Evolutionary conservation across 2,888 invertebrate genomes (phyloP).

Genomic region (Epinotia bilunana): DNA sequence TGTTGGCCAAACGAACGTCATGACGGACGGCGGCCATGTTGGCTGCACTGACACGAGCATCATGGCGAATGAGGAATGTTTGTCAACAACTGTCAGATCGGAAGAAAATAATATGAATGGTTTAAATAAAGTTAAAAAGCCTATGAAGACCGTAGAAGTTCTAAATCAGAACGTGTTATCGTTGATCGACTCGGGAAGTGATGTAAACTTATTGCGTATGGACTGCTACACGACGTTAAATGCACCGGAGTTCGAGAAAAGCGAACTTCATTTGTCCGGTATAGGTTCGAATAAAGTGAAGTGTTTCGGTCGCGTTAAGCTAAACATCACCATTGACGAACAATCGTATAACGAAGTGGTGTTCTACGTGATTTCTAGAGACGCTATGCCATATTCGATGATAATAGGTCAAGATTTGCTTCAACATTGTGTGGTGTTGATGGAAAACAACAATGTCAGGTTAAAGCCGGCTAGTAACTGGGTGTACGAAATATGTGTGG

Average conservation of each 20-base stretch:
- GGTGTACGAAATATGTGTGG: conserved; percentile 13
- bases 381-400: conserved; percentile 37
- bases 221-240: background rate
- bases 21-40: no score
- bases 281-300: background rate
- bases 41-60: background rate
- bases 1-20: no score
- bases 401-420: conserved; percentile 43
- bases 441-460: conserved; percentile 8
- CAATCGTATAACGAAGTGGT: background rate
- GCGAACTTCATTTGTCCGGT: background rate
- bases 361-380: conserved; percentile 36
- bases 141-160: background rate
- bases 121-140: background rate
- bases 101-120: background rate
- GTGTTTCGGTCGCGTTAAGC: background rate
- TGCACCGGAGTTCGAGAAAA: background rate
- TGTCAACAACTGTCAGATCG: background rate
- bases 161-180: background rate
- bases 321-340: background rate
- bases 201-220: background rate
- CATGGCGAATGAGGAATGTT: background rate
- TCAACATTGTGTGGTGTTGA: conserved; percentile 7
- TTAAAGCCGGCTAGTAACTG: conserved; percentile 2
- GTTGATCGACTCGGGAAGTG: background rate